Percentiles rank a stretch among this genome's conserved stretches.
These are phyloP conservation scores for Poicephalus meyeri DNA, from an alignment of 2,113 vertebrate species.

Conservation along the genomic window DNA sequence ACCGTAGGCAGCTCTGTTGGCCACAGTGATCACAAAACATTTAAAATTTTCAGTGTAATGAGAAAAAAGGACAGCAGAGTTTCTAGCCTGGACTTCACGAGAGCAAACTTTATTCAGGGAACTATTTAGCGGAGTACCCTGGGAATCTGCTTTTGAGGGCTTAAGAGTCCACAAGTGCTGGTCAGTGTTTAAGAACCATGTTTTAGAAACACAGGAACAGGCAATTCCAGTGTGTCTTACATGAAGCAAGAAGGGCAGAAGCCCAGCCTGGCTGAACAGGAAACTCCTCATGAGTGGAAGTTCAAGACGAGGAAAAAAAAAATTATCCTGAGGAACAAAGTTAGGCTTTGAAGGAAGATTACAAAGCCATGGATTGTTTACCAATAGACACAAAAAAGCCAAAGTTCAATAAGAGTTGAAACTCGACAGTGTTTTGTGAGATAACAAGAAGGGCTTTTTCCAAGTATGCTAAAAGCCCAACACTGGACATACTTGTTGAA, in stretches of 20 bases:
- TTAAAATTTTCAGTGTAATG: neutral
- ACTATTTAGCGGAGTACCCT: neutral
- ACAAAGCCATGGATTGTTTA: neutral
- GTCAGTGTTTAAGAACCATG: neutral
- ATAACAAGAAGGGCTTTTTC: neutral
- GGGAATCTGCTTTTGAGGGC: neutral
- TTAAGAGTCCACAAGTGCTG: neutral
- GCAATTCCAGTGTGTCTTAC: neutral
- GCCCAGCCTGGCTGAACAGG: neutral
- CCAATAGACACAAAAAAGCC: neutral
- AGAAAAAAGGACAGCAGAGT: neutral
- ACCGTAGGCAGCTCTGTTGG: neutral
- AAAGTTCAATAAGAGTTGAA: neutral
- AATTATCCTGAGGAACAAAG: neutral
- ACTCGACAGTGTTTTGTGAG: neutral
- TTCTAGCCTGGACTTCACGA: neutral
- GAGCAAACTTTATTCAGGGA: neutral
- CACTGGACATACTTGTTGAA: neutral
- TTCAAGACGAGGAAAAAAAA: neutral
- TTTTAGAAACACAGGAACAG: neutral
- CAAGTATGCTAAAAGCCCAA: neutral
- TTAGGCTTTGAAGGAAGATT: neutral
- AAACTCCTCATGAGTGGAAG: neutral
- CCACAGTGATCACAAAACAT: neutral
- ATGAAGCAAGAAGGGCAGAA: neutral